Conservation (phyloP, 2,797 vertebrate species). For the Labeo calbasu region DNA sequence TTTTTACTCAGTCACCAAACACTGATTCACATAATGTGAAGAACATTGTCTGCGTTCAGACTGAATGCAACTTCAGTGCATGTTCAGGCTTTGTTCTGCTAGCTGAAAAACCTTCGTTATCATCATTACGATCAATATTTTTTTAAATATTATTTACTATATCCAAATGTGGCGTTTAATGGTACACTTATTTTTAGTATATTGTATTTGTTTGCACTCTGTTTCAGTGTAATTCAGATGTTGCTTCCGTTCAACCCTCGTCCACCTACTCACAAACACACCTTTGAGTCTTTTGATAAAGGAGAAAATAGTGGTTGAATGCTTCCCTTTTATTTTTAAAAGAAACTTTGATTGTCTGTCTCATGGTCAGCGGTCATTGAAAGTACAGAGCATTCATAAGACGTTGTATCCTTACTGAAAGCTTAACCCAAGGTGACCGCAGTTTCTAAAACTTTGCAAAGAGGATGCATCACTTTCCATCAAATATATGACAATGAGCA, state of each 20-base stretch:
- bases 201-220: not conserved
- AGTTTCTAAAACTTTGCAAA: not conserved
- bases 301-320: not conserved
- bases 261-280: conserved; percentile 21
- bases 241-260: not conserved
- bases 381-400: not conserved
- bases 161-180: not conserved
- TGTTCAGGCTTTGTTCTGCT: not conserved
- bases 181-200: not conserved
- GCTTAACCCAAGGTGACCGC: not conserved
- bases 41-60: not conserved
- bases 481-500: conserved; percentile 6
- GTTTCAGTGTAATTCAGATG: not conserved
- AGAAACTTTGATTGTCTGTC: not conserved
- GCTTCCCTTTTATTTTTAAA: conserved; percentile 13
- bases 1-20: not conserved
- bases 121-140: not conserved
- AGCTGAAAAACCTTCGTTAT: not conserved
- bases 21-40: not conserved
- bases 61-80: not conserved
- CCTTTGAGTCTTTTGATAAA: not conserved
- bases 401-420: not conserved
- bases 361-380: conserved; percentile 35
- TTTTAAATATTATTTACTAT: not conserved
- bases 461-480: not conserved